Conservation (phyloP, 2,113 vertebrate species). For the Anarhynchus alexandrinus region DNA sequence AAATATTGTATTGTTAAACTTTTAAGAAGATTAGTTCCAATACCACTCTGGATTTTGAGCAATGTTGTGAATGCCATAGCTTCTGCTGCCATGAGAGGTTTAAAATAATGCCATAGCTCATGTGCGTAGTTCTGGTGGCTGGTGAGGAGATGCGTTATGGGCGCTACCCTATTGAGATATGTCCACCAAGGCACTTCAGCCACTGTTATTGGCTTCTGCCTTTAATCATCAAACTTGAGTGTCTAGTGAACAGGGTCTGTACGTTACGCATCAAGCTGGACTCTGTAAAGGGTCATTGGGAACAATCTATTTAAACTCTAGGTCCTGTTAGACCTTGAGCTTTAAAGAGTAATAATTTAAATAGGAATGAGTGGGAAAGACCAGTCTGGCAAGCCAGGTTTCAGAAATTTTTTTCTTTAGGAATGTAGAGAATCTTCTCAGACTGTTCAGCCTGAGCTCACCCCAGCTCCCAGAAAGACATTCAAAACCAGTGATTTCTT, state of each 20-base stretch:
- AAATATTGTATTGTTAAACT: background rate
- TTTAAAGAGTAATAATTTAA: background rate
- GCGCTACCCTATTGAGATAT: fast-evolving
- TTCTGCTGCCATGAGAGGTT: background rate
- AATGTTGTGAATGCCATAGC: background rate
- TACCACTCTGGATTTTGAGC: background rate
- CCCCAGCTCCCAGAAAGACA: background rate
- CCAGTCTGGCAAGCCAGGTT: background rate
- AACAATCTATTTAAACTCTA: background rate
- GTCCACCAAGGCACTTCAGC: background rate
- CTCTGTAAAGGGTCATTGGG: background rate
- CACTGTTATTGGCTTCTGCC: background rate
- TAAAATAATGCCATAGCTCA: background rate
- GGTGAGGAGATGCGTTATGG: background rate
- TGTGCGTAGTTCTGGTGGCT: background rate
- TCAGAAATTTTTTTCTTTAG: background rate
- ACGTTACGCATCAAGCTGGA: fast-evolving
- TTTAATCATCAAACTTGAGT: background rate
- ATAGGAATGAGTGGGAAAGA: background rate
- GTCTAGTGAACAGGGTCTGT: background rate
- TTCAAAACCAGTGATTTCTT: background rate
- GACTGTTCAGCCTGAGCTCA: background rate
- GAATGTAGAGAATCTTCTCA: background rate
- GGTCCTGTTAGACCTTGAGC: background rate
- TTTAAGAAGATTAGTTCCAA: background rate